Evolutionary conservation across 2,113 vertebrate species (phyloP).

Genomic region (Cricetomys ansorgei): DNA sequence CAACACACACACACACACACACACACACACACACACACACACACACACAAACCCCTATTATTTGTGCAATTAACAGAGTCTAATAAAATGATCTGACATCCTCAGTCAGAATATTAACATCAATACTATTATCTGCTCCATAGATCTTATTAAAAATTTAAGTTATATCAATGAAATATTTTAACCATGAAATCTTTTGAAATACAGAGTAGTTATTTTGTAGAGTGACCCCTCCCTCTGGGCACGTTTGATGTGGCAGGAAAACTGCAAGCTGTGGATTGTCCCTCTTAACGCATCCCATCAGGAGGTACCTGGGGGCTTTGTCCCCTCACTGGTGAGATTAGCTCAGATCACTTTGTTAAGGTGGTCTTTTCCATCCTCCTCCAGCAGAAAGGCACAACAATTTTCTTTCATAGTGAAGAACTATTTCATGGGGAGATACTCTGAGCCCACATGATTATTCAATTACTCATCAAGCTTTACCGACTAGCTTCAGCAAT

Average conservation of each 20-base stretch:
- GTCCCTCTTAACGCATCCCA: not conserved
- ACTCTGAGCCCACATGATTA: not conserved
- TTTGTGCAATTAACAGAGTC: not conserved
- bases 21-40: not conserved
- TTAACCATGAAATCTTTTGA: conserved; percentile 49
- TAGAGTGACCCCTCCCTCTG: conserved; percentile 30
- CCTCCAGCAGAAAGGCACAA: not conserved
- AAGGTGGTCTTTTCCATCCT: not conserved
- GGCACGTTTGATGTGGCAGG: not conserved
- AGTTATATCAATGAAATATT: not conserved
- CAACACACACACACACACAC: not conserved
- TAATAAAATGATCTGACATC: not conserved
- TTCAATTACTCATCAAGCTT: not conserved
- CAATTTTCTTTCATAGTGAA: not conserved
- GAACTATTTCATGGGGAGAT: not conserved
- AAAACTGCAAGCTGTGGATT: not conserved
- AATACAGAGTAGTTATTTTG: conserved; percentile 17
- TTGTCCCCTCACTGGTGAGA: not conserved
- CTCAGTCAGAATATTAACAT: conserved; percentile 40
- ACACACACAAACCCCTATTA: not conserved
- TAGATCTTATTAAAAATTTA: conserved; percentile 28
- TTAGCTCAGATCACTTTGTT: not conserved
- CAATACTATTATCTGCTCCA: conserved; percentile 1
- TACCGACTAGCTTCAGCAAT: not conserved
- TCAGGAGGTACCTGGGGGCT: not conserved